These are phyloP conservation scores for Semicossyphus pulcher DNA, from an alignment of 2,113 vertebrate genomes.

Conservation along the genomic window DNA sequence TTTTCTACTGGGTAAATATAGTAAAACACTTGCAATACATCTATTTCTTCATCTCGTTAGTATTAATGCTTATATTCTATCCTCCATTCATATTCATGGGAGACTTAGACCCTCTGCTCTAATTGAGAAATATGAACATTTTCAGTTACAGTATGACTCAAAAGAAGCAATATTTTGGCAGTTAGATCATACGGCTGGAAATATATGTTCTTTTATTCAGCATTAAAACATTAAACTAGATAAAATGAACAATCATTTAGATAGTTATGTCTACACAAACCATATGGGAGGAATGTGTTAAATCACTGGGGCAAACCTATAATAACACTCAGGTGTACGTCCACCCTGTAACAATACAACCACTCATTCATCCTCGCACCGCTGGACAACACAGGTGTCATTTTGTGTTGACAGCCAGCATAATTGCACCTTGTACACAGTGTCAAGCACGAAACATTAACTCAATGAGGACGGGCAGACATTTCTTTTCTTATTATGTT, in stretches of 20 bases:
- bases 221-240: too few species aligned
- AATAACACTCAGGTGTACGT: conserved; percentile 9
- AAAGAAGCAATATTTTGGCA: too few species aligned
- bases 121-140: background rate
- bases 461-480: conserved; percentile 32
- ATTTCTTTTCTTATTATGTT: conserved; percentile 35
- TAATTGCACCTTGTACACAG: conserved; percentile 23
- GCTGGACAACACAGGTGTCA: conserved; percentile 30
- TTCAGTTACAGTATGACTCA: too few species aligned
- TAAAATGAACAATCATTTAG: too few species aligned
- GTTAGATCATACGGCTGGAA: too few species aligned
- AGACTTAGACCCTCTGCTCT: background rate
- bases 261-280: background rate
- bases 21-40: background rate
- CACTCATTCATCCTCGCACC: conserved; percentile 1
- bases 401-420: conserved; percentile 36
- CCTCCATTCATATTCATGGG: too few species aligned
- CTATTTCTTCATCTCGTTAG: background rate
- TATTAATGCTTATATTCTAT: too few species aligned
- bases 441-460: conserved; percentile 33
- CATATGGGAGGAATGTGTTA: conserved; percentile 6
- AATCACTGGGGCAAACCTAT: conserved; percentile 24
- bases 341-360: background rate
- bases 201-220: too few species aligned
- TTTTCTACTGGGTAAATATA: background rate